These are phyloP conservation scores for Philaethria dido DNA, from an alignment of 2,888 invertebrate genomes.

Conservation along the genomic window DNA sequence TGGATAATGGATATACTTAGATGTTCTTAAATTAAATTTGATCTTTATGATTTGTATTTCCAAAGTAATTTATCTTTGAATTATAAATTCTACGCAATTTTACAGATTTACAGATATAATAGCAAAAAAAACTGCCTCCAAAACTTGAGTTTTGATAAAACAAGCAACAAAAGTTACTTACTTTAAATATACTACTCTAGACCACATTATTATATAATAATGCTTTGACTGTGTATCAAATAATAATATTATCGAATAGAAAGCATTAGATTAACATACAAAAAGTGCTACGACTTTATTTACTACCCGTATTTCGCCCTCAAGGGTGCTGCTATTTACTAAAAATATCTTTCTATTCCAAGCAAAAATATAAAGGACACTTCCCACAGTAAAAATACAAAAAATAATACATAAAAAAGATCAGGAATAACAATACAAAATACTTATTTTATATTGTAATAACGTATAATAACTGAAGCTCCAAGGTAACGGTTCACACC, in stretches of 20 bases:
- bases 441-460: background rate
- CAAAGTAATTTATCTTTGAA: no score
- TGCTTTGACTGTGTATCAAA: no score
- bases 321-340: background rate
- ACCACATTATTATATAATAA: no score
- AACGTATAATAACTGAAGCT: constrained; percentile 9
- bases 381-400: background rate
- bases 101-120: no score
- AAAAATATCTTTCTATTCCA: background rate
- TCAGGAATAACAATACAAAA: background rate
- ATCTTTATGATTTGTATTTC: no score
- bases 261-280: background rate
- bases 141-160: no score
- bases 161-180: no score
- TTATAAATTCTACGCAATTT: no score
- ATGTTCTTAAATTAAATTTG: no score
- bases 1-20: no score
- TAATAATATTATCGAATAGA: background rate
- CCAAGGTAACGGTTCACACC: background rate
- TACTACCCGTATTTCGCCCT: background rate
- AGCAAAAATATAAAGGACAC: background rate
- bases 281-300: background rate
- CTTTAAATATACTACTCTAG: no score
- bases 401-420: background rate
- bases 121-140: no score